Conservation (phyloP, 2,888 invertebrate genomes). For the Chrysolina oricalcia region DNA sequence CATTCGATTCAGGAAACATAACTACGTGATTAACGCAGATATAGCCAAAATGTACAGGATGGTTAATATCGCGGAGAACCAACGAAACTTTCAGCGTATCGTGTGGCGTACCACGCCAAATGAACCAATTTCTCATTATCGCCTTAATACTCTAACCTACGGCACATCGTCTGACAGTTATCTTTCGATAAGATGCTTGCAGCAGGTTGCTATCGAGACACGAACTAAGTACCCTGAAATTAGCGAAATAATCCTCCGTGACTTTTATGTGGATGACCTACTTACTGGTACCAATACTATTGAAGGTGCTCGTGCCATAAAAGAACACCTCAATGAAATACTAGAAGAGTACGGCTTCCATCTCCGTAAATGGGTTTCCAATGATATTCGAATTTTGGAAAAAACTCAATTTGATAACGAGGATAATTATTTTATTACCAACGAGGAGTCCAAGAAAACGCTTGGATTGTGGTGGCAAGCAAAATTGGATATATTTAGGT, state of each 20-base stretch:
- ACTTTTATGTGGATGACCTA: constrained; percentile 43
- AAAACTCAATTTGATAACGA: neutral
- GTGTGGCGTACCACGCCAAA: constrained; percentile 17
- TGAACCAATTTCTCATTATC: constrained; percentile 20
- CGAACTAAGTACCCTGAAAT: constrained; percentile 2
- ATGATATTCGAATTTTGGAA: too few species aligned
- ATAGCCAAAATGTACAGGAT: constrained; percentile 37
- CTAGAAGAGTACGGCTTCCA: neutral
- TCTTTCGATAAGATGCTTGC: constrained; percentile 32
- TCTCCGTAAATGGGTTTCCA: too few species aligned
- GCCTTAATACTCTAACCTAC: constrained; percentile 37
- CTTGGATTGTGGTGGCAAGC: constrained; percentile 17
- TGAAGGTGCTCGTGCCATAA: neutral
- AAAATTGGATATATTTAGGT: constrained; percentile 3
- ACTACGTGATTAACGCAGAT: constrained; percentile 29
- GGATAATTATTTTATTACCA: constrained; percentile 12
- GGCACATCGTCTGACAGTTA: constrained; percentile 33
- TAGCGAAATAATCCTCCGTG: constrained; percentile 26
- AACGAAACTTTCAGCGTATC: constrained; percentile 35
- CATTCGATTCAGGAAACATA: constrained; percentile 33
- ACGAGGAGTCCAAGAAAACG: neutral
- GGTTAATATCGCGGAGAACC: constrained; percentile 22
- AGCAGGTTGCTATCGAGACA: constrained; percentile 27
- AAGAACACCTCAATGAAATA: neutral
- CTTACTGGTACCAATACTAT: constrained; percentile 27